Conservation (phyloP, 2,888 invertebrate species). For the Poecilus cupreus region DNA sequence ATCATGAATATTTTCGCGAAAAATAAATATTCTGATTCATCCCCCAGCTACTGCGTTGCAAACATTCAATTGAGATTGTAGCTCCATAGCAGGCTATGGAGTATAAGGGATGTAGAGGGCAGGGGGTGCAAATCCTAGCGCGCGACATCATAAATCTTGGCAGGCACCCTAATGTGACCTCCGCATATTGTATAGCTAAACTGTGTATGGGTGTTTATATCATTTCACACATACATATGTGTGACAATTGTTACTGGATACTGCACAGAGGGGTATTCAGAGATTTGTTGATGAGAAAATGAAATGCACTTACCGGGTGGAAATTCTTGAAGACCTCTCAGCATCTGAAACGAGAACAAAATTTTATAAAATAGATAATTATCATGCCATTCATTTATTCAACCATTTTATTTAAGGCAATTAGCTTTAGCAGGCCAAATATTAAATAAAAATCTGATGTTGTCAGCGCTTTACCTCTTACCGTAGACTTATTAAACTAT, state of each 20-base stretch:
- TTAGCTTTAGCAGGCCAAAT: no score
- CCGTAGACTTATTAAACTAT: no score
- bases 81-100: neutral
- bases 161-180: constrained; percentile 56
- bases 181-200: constrained; percentile 55
- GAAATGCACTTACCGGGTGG: neutral
- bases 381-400: no score
- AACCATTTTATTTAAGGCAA: no score
- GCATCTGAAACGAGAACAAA: no score
- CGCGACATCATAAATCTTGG: constrained; percentile 50
- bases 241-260: constrained; percentile 45
- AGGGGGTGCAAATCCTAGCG: constrained; percentile 4
- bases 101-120: neutral
- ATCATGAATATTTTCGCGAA: neutral
- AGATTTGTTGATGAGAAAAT: neutral
- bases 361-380: no score
- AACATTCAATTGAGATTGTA: constrained; percentile 14
- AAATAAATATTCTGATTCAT: neutral
- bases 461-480: no score
- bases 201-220: constrained; percentile 59
- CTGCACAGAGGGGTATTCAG: constrained; percentile 16
- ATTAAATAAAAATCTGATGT: no score
- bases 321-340: neutral
- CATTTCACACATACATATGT: constrained; percentile 56
- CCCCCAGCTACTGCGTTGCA: neutral